Evolutionary conservation across 2,113 vertebrate genomes (phyloP).

Genomic region (Eolophus roseicapilla): DNA sequence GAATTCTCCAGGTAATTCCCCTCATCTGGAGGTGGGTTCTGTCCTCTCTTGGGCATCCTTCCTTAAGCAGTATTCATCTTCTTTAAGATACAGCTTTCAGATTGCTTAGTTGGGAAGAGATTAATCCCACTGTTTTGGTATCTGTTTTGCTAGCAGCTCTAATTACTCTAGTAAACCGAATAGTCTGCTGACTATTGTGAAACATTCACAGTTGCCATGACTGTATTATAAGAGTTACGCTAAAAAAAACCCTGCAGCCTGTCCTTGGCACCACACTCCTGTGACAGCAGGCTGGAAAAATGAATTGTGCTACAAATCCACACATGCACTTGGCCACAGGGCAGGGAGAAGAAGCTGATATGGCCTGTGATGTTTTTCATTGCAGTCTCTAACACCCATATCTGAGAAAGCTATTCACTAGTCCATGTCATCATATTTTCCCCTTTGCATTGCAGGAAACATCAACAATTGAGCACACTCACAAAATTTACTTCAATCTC

Average conservation of each 20-base stretch:
- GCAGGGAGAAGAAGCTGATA: background rate
- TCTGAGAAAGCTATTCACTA: background rate
- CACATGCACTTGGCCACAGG: background rate
- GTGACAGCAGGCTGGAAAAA: background rate
- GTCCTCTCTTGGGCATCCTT: background rate
- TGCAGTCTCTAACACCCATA: background rate
- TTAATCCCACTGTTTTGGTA: background rate
- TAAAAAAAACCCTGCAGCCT: background rate
- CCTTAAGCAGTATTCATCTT: background rate
- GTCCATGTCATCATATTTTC: background rate
- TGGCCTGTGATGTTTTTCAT: background rate
- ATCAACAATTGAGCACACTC: background rate
- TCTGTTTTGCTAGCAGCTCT: background rate
- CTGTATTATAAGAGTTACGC: background rate
- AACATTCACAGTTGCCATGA: background rate
- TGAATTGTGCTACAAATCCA: background rate
- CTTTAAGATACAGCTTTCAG: background rate
- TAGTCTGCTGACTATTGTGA: background rate
- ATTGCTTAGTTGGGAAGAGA: background rate
- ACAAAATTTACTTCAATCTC: background rate
- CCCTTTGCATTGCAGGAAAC: background rate
- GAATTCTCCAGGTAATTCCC: constrained; percentile 72
- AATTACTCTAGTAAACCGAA: background rate
- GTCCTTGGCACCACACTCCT: background rate
- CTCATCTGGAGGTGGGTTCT: background rate